Percentiles rank a stretch among this genome's conserved stretches.
phyloP scores from a whole-genome alignment of 2,797 vertebrate genomes.

The Hoplostethus atlanticus region DNA sequence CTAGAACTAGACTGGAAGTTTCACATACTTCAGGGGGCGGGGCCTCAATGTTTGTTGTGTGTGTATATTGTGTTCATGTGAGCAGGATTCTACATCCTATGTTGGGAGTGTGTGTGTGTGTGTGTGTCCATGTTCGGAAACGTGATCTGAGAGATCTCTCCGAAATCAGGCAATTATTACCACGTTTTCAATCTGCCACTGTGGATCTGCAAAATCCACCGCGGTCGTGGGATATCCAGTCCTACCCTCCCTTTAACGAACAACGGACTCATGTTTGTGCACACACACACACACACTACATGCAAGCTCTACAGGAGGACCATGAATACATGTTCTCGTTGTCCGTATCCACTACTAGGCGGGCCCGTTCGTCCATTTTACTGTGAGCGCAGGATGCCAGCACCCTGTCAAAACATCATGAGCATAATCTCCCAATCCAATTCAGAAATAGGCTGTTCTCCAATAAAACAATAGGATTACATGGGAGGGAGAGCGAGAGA shows the following conservation, averaged over 20 bases:
- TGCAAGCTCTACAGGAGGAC: constrained; percentile 23
- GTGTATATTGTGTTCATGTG: no score
- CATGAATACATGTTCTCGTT: constrained; percentile 15
- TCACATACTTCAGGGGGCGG: constrained; percentile 35
- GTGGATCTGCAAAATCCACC: neutral
- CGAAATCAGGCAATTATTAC: neutral
- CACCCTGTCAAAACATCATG: constrained; percentile 26
- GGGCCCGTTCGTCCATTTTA: constrained; percentile 19
- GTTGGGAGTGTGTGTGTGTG: constrained; percentile 6
- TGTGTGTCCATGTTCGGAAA: neutral
- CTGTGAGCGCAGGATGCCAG: constrained; percentile 22
- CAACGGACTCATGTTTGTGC: neutral
- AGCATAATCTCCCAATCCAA: constrained; percentile 61
- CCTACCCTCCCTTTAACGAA: neutral
- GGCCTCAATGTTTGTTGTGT: neutral
- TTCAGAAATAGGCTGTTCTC: constrained; percentile 61
- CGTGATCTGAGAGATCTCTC: neutral
- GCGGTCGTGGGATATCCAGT: constrained; percentile 2
- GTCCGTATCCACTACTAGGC: constrained; percentile 7
- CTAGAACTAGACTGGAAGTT: constrained; percentile 41
- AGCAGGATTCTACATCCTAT: no score
- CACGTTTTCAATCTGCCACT: neutral
- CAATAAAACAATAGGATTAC: constrained; percentile 61
- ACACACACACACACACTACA: neutral
- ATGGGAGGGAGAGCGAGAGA: neutral